A percentile compares a stretch with the other conserved stretches of the same genome.
Evolutionary conservation across 2,113 vertebrate genomes (phyloP).

Genomic region (Lampris megalopsis): DNA sequence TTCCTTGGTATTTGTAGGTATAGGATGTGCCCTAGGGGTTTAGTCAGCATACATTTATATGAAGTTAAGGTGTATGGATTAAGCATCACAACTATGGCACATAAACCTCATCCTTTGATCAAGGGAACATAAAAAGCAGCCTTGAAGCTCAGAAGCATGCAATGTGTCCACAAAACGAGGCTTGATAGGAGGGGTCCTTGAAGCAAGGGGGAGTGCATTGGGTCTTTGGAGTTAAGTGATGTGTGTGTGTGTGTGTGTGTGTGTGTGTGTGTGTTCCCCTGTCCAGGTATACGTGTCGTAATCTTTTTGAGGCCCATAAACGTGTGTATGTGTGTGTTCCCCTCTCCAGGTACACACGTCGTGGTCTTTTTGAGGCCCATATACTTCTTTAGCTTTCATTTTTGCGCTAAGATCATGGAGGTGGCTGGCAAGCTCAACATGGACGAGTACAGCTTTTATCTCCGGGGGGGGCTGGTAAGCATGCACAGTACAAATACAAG

Average conservation of each 20-base stretch:
- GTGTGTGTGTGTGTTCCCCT: not conserved
- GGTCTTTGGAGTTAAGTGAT: not conserved
- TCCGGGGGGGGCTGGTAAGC: constrained; percentile 89
- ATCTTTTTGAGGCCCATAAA: too few relatives aligned
- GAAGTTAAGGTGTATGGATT: too few relatives aligned
- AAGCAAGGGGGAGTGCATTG: too few relatives aligned
- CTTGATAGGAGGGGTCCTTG: not conserved
- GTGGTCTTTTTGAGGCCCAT: constrained; percentile 89
- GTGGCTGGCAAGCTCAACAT: constrained; percentile 86
- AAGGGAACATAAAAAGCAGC: not conserved
- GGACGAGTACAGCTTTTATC: constrained; percentile 91
- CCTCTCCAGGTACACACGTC: constrained; percentile 85
- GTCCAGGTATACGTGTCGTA: too few relatives aligned
- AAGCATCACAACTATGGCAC: too few relatives aligned
- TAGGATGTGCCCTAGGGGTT: too few relatives aligned
- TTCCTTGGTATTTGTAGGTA: too few relatives aligned
- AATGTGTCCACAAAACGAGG: too few relatives aligned
- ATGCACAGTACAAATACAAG: constrained; percentile 12
- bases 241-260: not conserved
- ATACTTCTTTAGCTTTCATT: constrained; percentile 94
- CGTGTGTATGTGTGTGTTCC: too few relatives aligned
- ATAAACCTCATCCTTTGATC: too few relatives aligned
- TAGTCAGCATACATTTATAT: too few relatives aligned
- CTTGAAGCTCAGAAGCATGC: not conserved
- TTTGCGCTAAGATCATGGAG: constrained; percentile 90